These are phyloP conservation scores for Acanthis flammea DNA, from an alignment of 2,797 vertebrate genomes.

Conservation along the genomic window DNA sequence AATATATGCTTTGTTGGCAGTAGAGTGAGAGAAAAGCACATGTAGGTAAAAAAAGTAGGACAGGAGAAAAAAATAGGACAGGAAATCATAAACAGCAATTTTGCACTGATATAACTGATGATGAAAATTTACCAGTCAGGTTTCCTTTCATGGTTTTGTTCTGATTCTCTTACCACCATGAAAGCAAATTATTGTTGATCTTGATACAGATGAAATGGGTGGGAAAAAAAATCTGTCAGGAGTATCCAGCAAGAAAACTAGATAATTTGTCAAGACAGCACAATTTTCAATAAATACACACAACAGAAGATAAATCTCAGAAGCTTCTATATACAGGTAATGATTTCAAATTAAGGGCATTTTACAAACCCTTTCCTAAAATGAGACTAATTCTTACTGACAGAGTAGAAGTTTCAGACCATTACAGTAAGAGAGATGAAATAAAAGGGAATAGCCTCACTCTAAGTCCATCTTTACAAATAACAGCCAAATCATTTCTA, in stretches of 20 bases:
- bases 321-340: neutral
- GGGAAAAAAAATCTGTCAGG: neutral
- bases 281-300: constrained; percentile 10
- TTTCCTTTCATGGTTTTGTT: neutral
- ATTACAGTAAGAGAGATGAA: neutral
- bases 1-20: neutral
- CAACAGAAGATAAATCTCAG: neutral
- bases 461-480: neutral
- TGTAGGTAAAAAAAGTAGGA: neutral
- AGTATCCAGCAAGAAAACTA: neutral
- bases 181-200: neutral
- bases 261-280: neutral
- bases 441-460: neutral
- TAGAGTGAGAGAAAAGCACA: neutral
- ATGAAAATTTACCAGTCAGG: neutral
- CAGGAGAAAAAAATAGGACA: neutral
- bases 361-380: neutral
- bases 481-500: neutral
- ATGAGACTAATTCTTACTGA: neutral
- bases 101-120: neutral
- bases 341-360: neutral
- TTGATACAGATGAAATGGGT: neutral
- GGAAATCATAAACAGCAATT: neutral
- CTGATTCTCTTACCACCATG: neutral
- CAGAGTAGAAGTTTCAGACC: neutral